Percentiles rank a stretch among this genome's conserved stretches.
Evolutionary conservation across 2,888 invertebrate species (phyloP).

Genomic region (Synergus laeviventris): DNA sequence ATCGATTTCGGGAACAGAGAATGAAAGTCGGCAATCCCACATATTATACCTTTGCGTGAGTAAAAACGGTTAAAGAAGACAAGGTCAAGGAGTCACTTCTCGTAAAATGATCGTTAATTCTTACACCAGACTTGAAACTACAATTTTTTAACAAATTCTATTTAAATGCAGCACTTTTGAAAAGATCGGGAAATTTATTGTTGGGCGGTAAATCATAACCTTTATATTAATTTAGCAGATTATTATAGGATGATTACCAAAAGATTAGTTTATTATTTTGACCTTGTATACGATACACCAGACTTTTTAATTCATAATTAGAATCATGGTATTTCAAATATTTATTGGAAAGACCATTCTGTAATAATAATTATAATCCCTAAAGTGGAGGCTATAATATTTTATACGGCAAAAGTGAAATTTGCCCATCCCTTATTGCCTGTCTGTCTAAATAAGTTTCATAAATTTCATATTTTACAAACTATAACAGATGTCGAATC

Average conservation of each 20-base stretch:
- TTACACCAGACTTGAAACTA: too few species aligned
- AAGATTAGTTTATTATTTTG: neutral
- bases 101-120: neutral
- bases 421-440: too few species aligned
- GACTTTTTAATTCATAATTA: neutral
- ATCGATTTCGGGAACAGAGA: conserved; percentile 15
- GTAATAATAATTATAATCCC: neutral
- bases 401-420: too few species aligned
- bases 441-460: too few species aligned
- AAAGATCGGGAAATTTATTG: neutral
- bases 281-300: neutral
- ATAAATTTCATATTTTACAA: too few species aligned
- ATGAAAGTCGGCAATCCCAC: conserved; percentile 22
- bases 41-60: conserved; percentile 42
- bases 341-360: neutral
- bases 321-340: neutral
- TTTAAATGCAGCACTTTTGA: neutral
- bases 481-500: too few species aligned
- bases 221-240: too few species aligned
- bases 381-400: too few species aligned
- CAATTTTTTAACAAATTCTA: too few species aligned
- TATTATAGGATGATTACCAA: neutral
- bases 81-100: conserved; percentile 43
- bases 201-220: neutral
- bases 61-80: conserved; percentile 40